Evolutionary conservation across 2,888 invertebrate species (phyloP).

Genomic region (Troides helena): DNA sequence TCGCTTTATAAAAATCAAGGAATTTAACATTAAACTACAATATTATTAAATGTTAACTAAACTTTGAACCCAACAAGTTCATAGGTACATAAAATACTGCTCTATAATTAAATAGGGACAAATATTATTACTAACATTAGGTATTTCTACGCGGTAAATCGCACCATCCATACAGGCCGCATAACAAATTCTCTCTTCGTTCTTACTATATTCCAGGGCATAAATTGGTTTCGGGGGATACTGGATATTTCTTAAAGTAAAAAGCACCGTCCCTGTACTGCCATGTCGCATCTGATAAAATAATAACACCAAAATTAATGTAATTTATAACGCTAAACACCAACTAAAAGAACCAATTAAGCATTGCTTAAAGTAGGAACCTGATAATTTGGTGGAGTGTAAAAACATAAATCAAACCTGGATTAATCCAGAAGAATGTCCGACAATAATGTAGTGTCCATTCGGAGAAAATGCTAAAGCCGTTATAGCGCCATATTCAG

Average conservation of each 20-base stretch:
- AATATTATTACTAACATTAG: conserved; percentile 47
- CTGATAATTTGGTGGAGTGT: neutral
- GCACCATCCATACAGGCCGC: conserved; percentile 67
- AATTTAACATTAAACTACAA: too few species aligned
- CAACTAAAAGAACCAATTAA: neutral
- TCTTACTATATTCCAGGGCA: conserved; percentile 59
- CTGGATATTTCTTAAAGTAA: conserved; percentile 66
- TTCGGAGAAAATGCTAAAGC: conserved; percentile 64
- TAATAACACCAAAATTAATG: neutral
- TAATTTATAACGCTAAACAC: neutral
- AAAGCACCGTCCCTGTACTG: conserved; percentile 59
- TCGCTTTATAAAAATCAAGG: too few species aligned
- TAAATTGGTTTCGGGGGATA: conserved; percentile 69
- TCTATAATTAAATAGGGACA: neutral
- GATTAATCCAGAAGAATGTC: conserved; percentile 73
- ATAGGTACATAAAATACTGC: too few species aligned
- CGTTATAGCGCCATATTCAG: conserved; percentile 59
- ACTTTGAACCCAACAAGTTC: too few species aligned
- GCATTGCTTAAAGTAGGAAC: neutral
- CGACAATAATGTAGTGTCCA: conserved; percentile 64
- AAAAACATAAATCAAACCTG: conserved; percentile 55
- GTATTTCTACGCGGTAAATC: conserved; percentile 67
- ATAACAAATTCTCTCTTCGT: conserved; percentile 64
- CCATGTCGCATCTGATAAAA: conserved; percentile 68
- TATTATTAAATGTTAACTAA: too few species aligned